Percentiles rank a stretch among this genome's conserved stretches.
phyloP scores from a whole-genome alignment of 1,140 invertebrate species.

The Neodiprion pinetum region DNA sequence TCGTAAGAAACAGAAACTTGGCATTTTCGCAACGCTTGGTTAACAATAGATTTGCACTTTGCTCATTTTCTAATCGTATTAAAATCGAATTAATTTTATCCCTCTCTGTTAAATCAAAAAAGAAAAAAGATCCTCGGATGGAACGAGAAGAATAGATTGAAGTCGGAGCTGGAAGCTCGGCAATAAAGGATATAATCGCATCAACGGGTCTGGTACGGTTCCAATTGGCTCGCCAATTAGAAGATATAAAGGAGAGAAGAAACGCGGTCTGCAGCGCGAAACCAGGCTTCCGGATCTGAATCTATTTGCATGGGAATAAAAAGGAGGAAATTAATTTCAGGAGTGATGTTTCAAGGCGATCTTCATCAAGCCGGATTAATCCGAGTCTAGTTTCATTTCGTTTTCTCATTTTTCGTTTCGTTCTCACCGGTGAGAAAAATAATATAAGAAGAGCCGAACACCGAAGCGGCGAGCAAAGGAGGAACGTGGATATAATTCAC shows the following conservation, averaged over 20 bases:
- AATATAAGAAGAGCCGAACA: no score
- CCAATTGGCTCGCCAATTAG: neutral
- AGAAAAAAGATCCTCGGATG: neutral
- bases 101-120: neutral
- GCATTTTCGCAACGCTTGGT: no score
- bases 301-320: neutral
- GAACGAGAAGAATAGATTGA: neutral
- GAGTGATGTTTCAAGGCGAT: neutral
- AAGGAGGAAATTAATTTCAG: neutral
- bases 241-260: neutral
- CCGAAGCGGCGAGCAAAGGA: no score
- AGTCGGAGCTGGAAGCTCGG: neutral
- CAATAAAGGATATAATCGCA: constrained; percentile 1
- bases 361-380: neutral
- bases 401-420: no score
- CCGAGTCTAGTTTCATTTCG: no score
- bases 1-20: no score
- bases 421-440: no score
- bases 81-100: no score
- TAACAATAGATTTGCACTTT: no score
- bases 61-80: no score
- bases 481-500: no score
- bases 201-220: neutral
- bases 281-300: neutral
- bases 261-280: neutral